Conservation (phyloP, 2,888 invertebrate genomes). For the Ophraella communa region DNA sequence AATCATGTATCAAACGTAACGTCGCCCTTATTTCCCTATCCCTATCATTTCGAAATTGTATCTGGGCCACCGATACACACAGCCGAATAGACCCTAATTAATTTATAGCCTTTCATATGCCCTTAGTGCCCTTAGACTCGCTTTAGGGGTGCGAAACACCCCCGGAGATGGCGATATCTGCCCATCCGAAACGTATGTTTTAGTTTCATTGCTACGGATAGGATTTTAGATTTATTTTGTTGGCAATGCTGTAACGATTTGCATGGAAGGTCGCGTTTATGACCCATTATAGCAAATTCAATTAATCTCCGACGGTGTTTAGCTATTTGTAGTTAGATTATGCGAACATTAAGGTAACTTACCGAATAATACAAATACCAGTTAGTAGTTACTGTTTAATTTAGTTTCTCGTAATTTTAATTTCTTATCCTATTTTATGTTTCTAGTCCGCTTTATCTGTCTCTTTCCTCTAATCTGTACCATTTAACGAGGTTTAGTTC, state of each 20-base stretch:
- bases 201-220: constrained; percentile 20
- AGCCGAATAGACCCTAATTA: constrained; percentile 46
- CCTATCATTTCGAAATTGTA: constrained; percentile 19
- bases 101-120: constrained; percentile 53
- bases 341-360: constrained; percentile 13
- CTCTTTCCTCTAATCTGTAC: not conserved
- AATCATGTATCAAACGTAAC: constrained; percentile 2
- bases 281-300: constrained; percentile 28
- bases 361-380: not conserved
- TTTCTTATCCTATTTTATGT: not conserved
- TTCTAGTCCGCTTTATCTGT: not conserved
- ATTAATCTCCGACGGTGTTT: constrained; percentile 26
- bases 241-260: constrained; percentile 24
- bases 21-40: constrained; percentile 11
- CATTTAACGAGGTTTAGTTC: no score
- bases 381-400: not conserved
- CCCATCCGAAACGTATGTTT: constrained; percentile 33
- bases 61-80: constrained; percentile 41
- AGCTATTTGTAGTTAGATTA: constrained; percentile 13
- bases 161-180: constrained; percentile 17
- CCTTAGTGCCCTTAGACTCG: constrained; percentile 24
- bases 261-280: constrained; percentile 31
- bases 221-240: constrained; percentile 31
- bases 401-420: not conserved
- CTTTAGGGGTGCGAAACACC: constrained; percentile 18